phyloP scores from a whole-genome alignment of 53 echinoderm and acorn worm genomes.

The Holothuria scabra region DNA sequence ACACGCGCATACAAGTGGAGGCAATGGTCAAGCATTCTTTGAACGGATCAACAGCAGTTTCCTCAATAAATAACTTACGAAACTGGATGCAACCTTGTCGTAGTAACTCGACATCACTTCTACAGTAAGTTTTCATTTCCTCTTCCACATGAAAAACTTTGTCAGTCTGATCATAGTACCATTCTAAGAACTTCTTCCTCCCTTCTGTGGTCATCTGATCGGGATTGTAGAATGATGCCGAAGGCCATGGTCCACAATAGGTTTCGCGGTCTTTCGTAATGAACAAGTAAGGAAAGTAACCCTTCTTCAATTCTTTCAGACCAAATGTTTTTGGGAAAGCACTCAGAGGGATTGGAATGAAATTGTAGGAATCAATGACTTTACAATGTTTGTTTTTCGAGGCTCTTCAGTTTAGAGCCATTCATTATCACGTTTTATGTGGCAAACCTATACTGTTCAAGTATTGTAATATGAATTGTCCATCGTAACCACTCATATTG shows the following conservation, averaged over 20 bases:
- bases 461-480: constrained; percentile 34
- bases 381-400: not conserved
- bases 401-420: constrained; percentile 46
- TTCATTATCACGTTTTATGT: constrained; percentile 27
- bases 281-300: constrained; percentile 20
- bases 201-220: constrained; percentile 1
- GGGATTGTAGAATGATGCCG: not conserved
- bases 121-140: constrained; percentile 42
- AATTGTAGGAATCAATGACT: constrained; percentile 51
- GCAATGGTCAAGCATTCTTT: constrained; percentile 64
- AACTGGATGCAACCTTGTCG: constrained; percentile 38
- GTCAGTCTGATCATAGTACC: not conserved
- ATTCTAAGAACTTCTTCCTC: not conserved
- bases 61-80: constrained; percentile 29
- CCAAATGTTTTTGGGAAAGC: constrained; percentile 19
- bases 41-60: constrained; percentile 62
- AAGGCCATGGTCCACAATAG: not conserved
- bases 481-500: too few relatives aligned
- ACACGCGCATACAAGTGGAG: constrained; percentile 44
- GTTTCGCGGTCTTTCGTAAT: not conserved
- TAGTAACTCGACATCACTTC: constrained; percentile 50
- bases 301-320: constrained; percentile 11
- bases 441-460: constrained; percentile 14
- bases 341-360: constrained; percentile 20
- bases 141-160: not conserved